phyloP scores from a whole-genome alignment of 2,797 vertebrate genomes.

The Mus spretus region DNA sequence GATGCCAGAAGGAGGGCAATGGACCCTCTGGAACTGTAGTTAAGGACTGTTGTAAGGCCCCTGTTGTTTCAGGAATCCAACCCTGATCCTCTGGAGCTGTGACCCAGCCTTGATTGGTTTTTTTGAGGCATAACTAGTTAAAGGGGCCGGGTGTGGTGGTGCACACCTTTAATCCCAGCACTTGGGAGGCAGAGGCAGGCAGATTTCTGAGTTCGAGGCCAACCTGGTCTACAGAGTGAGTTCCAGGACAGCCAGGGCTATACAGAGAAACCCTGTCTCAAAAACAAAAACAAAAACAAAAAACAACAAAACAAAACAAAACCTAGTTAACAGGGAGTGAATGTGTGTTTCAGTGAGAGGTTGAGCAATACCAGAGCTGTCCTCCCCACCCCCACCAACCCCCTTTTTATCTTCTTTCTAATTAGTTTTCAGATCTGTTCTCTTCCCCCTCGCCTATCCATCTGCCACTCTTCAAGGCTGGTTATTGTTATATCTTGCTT shows the following conservation, averaged over 20 bases:
- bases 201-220: too few relatives aligned
- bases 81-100: not conserved
- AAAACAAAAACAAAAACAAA: too few relatives aligned
- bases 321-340: not conserved
- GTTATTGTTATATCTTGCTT: not conserved
- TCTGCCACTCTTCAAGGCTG: not conserved
- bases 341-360: not conserved
- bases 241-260: too few relatives aligned
- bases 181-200: too few relatives aligned
- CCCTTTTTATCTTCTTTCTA: not conserved
- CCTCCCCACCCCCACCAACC: not conserved
- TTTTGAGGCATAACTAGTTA: not conserved
- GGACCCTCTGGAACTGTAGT: not conserved
- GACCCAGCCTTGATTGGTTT: not conserved
- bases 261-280: too few relatives aligned
- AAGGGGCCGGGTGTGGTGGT: too few relatives aligned
- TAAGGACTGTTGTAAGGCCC: not conserved
- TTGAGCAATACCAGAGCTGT: not conserved
- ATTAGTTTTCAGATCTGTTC: not conserved
- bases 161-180: too few relatives aligned
- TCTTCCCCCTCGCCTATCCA: not conserved
- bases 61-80: not conserved
- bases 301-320: too few relatives aligned
- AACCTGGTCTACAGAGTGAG: too few relatives aligned
- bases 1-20: not conserved